Evolutionary conservation across 2,797 vertebrate genomes (phyloP).

Genomic region (Pantherophis alleghaniensis): DNA sequence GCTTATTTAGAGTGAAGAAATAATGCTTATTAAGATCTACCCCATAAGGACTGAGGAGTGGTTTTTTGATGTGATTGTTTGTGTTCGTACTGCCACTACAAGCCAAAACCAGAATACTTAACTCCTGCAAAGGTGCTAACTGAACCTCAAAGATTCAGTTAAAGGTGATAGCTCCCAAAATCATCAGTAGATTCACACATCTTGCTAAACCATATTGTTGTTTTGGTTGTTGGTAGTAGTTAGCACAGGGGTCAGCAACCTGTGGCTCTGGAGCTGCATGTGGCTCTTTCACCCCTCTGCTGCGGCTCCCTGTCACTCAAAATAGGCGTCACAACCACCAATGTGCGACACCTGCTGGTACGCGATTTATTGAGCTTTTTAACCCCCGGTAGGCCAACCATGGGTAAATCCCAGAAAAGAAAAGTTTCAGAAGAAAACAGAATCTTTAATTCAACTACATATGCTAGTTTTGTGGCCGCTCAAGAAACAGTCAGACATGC

Average conservation of each 20-base stretch:
- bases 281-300: too few relatives aligned
- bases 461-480: too few relatives aligned
- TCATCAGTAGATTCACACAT: not conserved
- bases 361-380: too few relatives aligned
- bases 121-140: not conserved
- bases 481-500: too few relatives aligned
- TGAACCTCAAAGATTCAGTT: not conserved
- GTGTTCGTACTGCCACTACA: not conserved
- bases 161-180: not conserved
- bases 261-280: too few relatives aligned
- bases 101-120: not conserved
- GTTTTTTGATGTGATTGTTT: not conserved
- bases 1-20: not conserved
- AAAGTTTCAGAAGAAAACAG: too few relatives aligned
- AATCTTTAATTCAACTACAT: too few relatives aligned
- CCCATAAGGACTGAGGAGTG: not conserved
- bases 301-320: too few relatives aligned
- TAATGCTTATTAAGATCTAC: not conserved
- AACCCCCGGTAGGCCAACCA: too few relatives aligned
- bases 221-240: not conserved
- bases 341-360: too few relatives aligned
- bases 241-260: not conserved
- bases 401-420: too few relatives aligned
- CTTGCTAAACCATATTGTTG: not conserved
- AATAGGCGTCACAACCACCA: too few relatives aligned